phyloP scores from a whole-genome alignment of 2,888 invertebrate species.

The Pharmacophagus antenor region DNA sequence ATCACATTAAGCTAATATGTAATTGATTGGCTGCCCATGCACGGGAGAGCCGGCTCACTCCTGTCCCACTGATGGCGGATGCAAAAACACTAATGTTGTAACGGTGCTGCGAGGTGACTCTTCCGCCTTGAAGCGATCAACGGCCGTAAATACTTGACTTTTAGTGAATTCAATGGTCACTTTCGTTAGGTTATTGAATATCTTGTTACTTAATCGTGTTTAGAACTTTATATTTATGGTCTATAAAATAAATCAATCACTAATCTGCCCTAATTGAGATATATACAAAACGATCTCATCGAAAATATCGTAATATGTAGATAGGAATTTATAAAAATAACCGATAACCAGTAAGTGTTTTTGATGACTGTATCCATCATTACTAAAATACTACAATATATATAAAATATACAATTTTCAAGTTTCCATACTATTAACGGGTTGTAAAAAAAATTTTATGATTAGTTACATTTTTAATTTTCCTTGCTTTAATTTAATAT shows the following conservation, averaged over 20 bases:
- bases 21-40: constrained; percentile 74
- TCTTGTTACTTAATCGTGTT: constrained; percentile 19
- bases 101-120: constrained; percentile 47
- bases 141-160: constrained; percentile 33
- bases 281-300: constrained; percentile 4
- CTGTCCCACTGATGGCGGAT: constrained; percentile 71
- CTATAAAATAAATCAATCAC: constrained; percentile 25
- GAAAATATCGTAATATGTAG: constrained; percentile 38
- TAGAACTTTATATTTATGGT: constrained; percentile 9
- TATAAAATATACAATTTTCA: too few species aligned
- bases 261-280: constrained; percentile 11
- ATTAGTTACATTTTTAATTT: too few species aligned
- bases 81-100: constrained; percentile 77
- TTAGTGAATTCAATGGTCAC: constrained; percentile 25
- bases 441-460: too few species aligned
- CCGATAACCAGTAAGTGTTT: constrained; percentile 47
- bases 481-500: too few species aligned
- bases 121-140: constrained; percentile 47
- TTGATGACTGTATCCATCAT: too few species aligned
- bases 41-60: constrained; percentile 59
- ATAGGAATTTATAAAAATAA: constrained; percentile 21
- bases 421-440: too few species aligned
- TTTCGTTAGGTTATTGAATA: constrained; percentile 11
- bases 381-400: too few species aligned
- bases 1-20: constrained; percentile 78